phyloP scores from a whole-genome alignment of 2,113 vertebrate genomes.

The Lophochroa leadbeateri region DNA sequence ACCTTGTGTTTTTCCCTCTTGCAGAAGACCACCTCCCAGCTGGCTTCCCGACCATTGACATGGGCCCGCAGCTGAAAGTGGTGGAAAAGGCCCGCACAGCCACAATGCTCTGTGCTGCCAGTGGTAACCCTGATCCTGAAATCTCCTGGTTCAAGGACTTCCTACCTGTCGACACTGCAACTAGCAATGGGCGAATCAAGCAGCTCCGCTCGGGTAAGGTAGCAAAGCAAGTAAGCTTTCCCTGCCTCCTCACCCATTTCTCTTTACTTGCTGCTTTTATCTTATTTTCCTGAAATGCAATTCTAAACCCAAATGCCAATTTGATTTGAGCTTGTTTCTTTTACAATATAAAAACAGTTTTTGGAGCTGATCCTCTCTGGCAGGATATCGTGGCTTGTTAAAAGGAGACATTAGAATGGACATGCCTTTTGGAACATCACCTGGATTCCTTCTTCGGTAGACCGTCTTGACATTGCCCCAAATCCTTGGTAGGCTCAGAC shows the following conservation, averaged over 20 bases:
- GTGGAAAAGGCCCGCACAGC: conserved; percentile 94
- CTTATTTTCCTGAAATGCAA: background rate
- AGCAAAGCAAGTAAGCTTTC: conserved; percentile 42
- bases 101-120: conserved; percentile 96
- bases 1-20: conserved; percentile 11
- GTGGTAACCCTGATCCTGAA: conserved; percentile 93
- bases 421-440: background rate
- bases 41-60: conserved; percentile 94
- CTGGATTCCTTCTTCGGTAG: background rate
- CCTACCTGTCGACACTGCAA: conserved; percentile 90
- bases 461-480: background rate
- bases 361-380: conserved; percentile 4
- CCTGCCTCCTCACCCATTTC: background rate
- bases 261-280: background rate
- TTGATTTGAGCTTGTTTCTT: conserved; percentile 32
- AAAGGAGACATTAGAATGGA: background rate
- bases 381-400: background rate
- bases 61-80: conserved; percentile 98
- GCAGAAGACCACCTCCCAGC: conserved; percentile 93
- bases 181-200: conserved; percentile 92
- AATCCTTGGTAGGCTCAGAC: conserved; percentile 10
- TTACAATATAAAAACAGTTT: background rate
- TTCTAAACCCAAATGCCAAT: background rate
- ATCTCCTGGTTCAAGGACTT: conserved; percentile 99
- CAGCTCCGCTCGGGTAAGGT: conserved; percentile 95